phyloP scores from a whole-genome alignment of 1,140 invertebrate species.

The Drosophila azteca region DNA sequence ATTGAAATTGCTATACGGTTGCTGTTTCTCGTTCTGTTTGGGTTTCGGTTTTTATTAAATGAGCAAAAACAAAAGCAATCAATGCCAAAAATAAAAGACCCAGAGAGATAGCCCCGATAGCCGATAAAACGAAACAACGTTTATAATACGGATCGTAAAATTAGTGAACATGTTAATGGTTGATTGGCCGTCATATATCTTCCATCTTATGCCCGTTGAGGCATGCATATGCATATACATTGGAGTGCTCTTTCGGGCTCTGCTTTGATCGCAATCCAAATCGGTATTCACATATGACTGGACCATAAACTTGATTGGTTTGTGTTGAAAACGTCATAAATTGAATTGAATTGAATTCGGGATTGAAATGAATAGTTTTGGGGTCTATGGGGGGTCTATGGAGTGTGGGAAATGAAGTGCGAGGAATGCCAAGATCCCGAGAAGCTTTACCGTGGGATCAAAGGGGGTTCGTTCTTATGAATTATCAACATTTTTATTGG shows the following conservation, averaged over 20 bases:
- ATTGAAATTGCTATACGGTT: neutral
- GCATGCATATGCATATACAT: constrained; percentile 53
- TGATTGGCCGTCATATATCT: constrained; percentile 72
- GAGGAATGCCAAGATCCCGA: too few species aligned
- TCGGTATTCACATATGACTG: constrained; percentile 42
- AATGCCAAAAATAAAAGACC: constrained; percentile 42
- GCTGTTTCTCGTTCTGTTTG: neutral
- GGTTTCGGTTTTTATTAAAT: constrained; percentile 32
- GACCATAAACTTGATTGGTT: constrained; percentile 68
- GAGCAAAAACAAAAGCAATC: constrained; percentile 55
- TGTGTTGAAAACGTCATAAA: constrained; percentile 75
- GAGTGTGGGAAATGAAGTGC: constrained; percentile 14
- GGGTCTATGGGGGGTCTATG: neutral
- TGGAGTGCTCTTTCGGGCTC: constrained; percentile 11
- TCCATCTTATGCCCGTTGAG: constrained; percentile 18
- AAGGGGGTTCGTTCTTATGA: too few species aligned
- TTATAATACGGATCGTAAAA: constrained; percentile 74
- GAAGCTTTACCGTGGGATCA: too few species aligned
- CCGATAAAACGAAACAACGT: constrained; percentile 59
- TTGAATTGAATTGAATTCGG: constrained; percentile 12
- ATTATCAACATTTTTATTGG: too few species aligned
- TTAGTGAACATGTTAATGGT: constrained; percentile 82
- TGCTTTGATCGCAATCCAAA: constrained; percentile 45
- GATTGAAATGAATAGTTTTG: too few species aligned
- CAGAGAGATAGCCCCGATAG: constrained; percentile 5